Evolutionary conservation across 2,113 vertebrate genomes (phyloP).

Genomic region (Gambusia holbrooki): DNA sequence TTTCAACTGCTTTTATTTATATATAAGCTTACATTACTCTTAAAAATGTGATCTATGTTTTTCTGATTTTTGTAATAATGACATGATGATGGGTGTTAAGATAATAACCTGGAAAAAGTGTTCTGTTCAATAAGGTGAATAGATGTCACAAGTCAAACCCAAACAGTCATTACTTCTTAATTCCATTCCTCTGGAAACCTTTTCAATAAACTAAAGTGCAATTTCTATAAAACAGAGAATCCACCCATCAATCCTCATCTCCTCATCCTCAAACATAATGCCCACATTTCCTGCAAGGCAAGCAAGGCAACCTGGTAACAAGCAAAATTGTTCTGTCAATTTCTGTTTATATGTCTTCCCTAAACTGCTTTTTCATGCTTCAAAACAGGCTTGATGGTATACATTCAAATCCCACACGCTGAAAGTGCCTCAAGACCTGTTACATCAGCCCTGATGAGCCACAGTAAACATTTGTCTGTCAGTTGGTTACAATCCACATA

Average conservation of each 20-base stretch:
- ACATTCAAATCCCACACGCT: background rate
- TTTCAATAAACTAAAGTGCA: background rate
- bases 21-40: background rate
- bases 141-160: background rate
- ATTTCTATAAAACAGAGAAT: background rate
- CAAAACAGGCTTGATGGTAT: conserved; percentile 5
- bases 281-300: conserved; percentile 2
- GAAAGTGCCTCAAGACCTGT: background rate
- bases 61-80: background rate
- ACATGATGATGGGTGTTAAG: background rate
- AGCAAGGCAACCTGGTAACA: background rate
- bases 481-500: background rate
- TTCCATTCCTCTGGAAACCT: background rate
- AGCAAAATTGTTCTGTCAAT: background rate
- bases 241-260: background rate
- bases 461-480: background rate
- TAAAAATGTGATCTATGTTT: background rate
- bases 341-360: background rate
- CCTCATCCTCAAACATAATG: background rate
- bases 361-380: background rate
- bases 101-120: background rate
- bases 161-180: background rate
- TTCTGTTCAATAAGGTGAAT: background rate
- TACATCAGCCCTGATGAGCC: background rate
- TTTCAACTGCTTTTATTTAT: background rate